Evolutionary conservation across 2,888 invertebrate species (phyloP), one percentile per base, ranked within the genome.

Genomic region (Hypomecis atomaria): DNA sequence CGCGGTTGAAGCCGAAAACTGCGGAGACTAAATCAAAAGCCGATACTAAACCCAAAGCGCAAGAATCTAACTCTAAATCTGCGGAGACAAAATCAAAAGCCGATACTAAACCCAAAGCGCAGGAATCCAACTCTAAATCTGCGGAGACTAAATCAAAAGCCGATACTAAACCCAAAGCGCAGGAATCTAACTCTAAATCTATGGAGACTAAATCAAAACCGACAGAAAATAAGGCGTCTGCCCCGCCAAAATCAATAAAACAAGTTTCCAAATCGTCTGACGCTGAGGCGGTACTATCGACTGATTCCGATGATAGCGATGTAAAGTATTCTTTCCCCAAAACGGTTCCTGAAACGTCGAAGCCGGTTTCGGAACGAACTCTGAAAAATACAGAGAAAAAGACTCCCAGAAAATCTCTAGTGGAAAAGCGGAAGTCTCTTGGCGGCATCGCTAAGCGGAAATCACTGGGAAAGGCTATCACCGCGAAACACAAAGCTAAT

Each of bases 301-400:
- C 86, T 13, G 91, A 91, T 74, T 91, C 92, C 0, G 92, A 92
- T 44, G 92, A 92, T 58, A 90, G 89, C 63, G 92, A 92, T 49
- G 78, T 89, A 0, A 92, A 92, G 80, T 92, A 92, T 75, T 90
- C 92, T 23, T 92, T 92, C 73, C 92, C 92, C 6, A 80, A 81
- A 71, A 73, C 76, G 37, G 70, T 73, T 48, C 49, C 71, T 33
- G 76, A 79, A 66, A 47, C 64, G 38, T 47, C 72, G 50, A 84
- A 83, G 71, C 47, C 74, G n/a, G 65, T 63, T 23, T 73, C 77
- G 61, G 71, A 72, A 13, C 65, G 67, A 11, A 65, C 72, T 13
- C 52, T 71, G 50, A 82, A 81, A 71, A 67, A 71, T 34, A 11
- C 65, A 11, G 75, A 71, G 42, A 79, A 71, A 59, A 81, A 79